Evolutionary conservation across 2,888 invertebrate genomes (phyloP).

Genomic region (Oscheius sp.): DNA sequence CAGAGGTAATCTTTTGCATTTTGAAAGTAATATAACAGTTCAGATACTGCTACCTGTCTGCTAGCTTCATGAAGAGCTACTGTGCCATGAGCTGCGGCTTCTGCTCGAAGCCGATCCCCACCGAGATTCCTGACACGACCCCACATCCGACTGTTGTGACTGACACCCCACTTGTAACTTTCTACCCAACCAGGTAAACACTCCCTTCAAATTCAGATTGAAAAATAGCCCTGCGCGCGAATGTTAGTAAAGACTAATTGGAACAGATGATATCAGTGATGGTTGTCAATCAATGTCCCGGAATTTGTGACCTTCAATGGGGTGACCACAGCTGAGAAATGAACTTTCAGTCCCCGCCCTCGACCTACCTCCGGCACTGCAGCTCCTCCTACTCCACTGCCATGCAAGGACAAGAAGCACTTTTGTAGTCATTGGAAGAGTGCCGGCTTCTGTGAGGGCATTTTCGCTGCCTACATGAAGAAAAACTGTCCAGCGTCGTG

Average conservation of each 20-base stretch:
- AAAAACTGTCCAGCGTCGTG: conserved; percentile 69
- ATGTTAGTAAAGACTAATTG: neutral
- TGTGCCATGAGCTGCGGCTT: conserved; percentile 71
- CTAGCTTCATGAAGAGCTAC: conserved; percentile 66
- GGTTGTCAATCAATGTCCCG: conserved; percentile 11
- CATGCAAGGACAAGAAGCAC: conserved; percentile 68
- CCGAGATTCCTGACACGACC: conserved; percentile 61
- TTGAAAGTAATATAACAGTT: conserved; percentile 9
- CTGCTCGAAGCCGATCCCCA: conserved; percentile 66
- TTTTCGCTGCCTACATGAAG: conserved; percentile 70
- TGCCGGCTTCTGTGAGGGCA: conserved; percentile 72
- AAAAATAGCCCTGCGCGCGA: neutral
- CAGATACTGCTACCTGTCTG: conserved; percentile 59
- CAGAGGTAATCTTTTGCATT: conserved; percentile 42
- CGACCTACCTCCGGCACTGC: conserved; percentile 31
- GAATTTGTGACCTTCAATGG: conserved; percentile 5
- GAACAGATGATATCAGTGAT: conserved; percentile 20
- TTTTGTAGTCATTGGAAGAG: conserved; percentile 71
- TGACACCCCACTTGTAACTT: conserved; percentile 59
- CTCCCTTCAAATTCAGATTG: neutral
- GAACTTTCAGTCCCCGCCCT: conserved; percentile 23
- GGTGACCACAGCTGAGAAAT: neutral
- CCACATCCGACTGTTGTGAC: conserved; percentile 53
- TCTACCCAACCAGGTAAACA: conserved; percentile 49
- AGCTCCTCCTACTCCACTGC: conserved; percentile 38